These are phyloP conservation scores for Rhinichthys osculus DNA, from an alignment of 2,797 vertebrate genomes.

Conservation along the genomic window DNA sequence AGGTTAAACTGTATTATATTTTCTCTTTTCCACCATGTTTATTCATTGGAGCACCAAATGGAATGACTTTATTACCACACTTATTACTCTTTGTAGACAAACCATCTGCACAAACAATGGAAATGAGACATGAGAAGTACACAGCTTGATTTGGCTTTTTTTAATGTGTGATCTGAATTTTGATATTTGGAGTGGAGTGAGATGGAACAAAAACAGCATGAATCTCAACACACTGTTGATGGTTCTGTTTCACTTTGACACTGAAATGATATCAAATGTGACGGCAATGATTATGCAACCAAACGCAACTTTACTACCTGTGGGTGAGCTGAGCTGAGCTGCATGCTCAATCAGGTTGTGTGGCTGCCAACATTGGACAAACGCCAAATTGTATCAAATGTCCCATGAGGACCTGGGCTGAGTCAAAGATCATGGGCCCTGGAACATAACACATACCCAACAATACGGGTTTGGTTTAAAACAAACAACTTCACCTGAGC, in stretches of 20 bases:
- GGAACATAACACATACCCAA: conserved; percentile 56
- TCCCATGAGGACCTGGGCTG: conserved; percentile 50
- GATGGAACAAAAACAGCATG: conserved; percentile 41
- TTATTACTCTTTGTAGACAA: background rate
- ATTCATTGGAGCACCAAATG: background rate
- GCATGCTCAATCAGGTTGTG: conserved; percentile 51
- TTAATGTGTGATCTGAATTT: conserved; percentile 34
- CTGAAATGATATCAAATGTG: conserved; percentile 32
- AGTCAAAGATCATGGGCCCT: conserved; percentile 51
- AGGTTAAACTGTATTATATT: background rate
- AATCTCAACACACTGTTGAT: conserved; percentile 8
- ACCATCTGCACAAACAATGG: conserved; percentile 4
- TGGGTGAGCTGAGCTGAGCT: conserved; percentile 18
- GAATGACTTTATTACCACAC: background rate
- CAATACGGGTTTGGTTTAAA: conserved; percentile 39
- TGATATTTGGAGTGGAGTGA: conserved; percentile 40
- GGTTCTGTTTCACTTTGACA: conserved; percentile 1
- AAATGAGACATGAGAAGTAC: conserved; percentile 19
- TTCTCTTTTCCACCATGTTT: background rate
- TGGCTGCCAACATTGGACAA: conserved; percentile 45
- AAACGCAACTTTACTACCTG: conserved; percentile 55
- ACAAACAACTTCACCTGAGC: conserved; percentile 15
- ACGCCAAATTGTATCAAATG: conserved; percentile 47
- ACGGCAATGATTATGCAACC: conserved; percentile 29
- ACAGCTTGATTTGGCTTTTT: conserved; percentile 36